Evolutionary conservation across 2,888 invertebrate species (phyloP), one percentile per base, ranked within the genome.

Genomic region (Xestia sexstrigata): DNA sequence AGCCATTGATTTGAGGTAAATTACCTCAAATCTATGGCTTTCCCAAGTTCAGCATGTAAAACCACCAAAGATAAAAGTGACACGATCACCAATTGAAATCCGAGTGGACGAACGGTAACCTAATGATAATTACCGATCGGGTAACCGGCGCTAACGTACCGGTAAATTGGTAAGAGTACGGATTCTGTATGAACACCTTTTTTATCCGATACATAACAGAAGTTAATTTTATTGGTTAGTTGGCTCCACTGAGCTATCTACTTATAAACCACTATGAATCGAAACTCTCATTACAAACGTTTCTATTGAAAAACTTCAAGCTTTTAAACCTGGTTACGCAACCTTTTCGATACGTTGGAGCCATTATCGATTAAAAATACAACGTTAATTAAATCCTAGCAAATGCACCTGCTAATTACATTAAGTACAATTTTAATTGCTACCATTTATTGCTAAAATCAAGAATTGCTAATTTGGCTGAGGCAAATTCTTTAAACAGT

Each of bases 121-220:
- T 86, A 91, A 89, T 91, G 89, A 88, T 92, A 90, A 93, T 93
- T 90, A 91, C 84, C 84, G 86, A 88, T 89, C 84, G 84, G 85
- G 88, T 90, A 90, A 91, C 91, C 91, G 90, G 77, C 86, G 89
- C 90, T 94, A 94, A 94, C 91, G 89, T 89, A 89, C 90, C 93
- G 90, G 86, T 83, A 93, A 94, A 94, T 94, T 93, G 93, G 92
- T 93, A 93, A 93, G 90, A 93, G 92, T 89, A 87, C 87, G 88
- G 88, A 90, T 88, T 90, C 85, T 89, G 88, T 91, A 90, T 90
- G 89, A 90, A 89, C 81, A 90, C 84, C 86, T 91, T 91, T 87
- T 93, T 91, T 87, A 89, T 80, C 73, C 82, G 81, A 91, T 87
- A 91, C 89, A 88, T 90, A 90, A 90, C 88, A 90, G 86, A 89